Conservation (phyloP, 2,888 invertebrate species). For the Diaphora mendica region DNA sequence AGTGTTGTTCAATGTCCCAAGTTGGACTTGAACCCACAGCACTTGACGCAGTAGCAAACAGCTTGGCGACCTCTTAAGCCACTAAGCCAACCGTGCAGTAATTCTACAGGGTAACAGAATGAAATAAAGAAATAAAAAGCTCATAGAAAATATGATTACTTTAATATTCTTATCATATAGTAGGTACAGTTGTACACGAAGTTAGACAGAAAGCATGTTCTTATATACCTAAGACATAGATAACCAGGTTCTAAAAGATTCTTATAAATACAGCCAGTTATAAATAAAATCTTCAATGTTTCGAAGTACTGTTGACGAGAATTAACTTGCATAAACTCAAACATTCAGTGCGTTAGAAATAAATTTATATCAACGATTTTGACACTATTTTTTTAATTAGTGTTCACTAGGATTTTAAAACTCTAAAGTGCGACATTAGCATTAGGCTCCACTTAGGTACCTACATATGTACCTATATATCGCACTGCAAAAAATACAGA, state of each 20-base stretch:
- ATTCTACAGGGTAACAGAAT: too few species aligned
- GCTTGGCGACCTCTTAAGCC: too few species aligned
- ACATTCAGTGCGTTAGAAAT: not conserved
- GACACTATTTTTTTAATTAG: not conserved
- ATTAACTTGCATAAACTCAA: not conserved
- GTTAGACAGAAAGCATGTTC: conserved; percentile 74
- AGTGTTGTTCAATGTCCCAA: too few species aligned
- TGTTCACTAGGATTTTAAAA: not conserved
- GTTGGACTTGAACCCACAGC: too few species aligned
- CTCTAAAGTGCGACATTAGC: not conserved
- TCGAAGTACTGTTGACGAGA: not conserved
- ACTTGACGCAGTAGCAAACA: too few species aligned
- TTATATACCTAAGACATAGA: conserved; percentile 66
- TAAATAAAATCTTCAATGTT: conserved; percentile 12
- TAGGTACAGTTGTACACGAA: conserved; percentile 1
- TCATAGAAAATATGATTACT: not conserved
- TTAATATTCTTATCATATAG: not conserved
- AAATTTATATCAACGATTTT: not conserved
- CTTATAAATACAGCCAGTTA: conserved; percentile 5
- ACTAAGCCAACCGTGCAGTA: too few species aligned
- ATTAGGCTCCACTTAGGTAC: not conserved
- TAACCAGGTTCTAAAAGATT: conserved; percentile 21
- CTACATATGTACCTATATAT: not conserved
- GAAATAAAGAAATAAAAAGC: not conserved
- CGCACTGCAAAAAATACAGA: not conserved